Conservation (phyloP, 2,888 invertebrate species). For the Drosophila differens region DNA sequence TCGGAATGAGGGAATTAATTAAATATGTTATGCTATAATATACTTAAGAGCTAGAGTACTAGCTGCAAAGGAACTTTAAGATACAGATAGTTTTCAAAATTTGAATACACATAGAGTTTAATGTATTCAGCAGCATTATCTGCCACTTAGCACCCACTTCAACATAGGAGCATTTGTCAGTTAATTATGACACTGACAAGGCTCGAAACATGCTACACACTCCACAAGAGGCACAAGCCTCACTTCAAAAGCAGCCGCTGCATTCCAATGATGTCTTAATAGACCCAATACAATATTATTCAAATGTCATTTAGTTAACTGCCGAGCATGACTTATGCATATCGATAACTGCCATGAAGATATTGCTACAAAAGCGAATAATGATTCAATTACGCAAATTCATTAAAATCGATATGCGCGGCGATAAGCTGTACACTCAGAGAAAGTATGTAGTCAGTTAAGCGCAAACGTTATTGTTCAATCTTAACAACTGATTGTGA, state of each 20-base stretch:
- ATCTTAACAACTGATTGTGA: neutral
- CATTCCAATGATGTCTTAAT: slow-evolving; percentile 77
- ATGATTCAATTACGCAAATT: slow-evolving; percentile 77
- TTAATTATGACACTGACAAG: slow-evolving; percentile 69
- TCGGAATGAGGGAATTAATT: neutral
- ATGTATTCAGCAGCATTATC: slow-evolving; percentile 43
- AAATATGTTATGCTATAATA: neutral
- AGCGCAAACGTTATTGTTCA: neutral
- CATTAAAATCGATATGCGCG: slow-evolving; percentile 67
- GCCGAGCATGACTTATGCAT: slow-evolving; percentile 61
- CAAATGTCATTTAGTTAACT: slow-evolving; percentile 55
- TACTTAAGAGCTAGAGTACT: neutral
- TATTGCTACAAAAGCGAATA: slow-evolving; percentile 39
- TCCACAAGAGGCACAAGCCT: slow-evolving; percentile 29
- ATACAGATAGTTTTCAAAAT: neutral
- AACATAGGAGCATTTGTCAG: slow-evolving; percentile 53
- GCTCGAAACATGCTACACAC: slow-evolving; percentile 53
- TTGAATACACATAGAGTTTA: slow-evolving; percentile 14
- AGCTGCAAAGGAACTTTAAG: neutral
- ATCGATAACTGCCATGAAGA: slow-evolving; percentile 40
- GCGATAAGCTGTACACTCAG: slow-evolving; percentile 52
- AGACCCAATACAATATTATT: slow-evolving; percentile 66
- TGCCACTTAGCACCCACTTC: slow-evolving; percentile 37
- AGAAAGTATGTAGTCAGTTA: neutral
- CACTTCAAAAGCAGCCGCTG: slow-evolving; percentile 59